A percentile compares a stretch with the other conserved stretches of the same genome.
Evolutionary conservation across 2,797 vertebrate genomes (phyloP).

Genomic region (Cheracebus regulus): DNA sequence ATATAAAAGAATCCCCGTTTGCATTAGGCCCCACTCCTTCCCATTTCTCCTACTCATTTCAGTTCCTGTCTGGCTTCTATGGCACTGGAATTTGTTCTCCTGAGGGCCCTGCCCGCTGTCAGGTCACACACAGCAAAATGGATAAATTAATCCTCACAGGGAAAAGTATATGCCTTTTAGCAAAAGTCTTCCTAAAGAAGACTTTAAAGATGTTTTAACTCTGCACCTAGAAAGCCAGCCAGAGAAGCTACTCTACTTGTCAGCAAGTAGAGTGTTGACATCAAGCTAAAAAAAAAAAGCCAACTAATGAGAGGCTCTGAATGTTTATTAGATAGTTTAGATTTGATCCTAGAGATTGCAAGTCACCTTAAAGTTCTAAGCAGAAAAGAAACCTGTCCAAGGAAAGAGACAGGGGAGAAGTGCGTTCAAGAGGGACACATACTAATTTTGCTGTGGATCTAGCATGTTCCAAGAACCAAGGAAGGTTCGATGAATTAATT

Average conservation of each 20-base stretch:
- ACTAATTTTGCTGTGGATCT: not conserved
- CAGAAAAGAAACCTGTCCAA: not conserved
- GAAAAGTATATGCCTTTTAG: not conserved
- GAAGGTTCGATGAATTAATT: not conserved
- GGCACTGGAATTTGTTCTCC: not conserved
- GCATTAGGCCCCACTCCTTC: too few species aligned
- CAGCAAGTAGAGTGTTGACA: not conserved
- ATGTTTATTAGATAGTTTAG: not conserved
- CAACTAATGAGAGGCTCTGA: not conserved
- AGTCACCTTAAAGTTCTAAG: not conserved
- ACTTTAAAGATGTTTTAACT: not conserved
- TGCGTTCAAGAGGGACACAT: not conserved
- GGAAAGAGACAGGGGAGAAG: not conserved
- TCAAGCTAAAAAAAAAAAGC: not conserved
- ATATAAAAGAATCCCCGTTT: not conserved
- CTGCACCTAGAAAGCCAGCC: not conserved
- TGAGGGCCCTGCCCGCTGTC: not conserved
- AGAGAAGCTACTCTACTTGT: not conserved
- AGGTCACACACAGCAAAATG: not conserved
- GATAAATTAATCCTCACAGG: not conserved
- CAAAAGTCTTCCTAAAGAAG: not conserved
- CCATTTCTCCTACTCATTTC: not conserved
- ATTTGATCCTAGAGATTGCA: not conserved
- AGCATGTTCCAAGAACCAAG: not conserved
- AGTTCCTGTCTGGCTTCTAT: not conserved